A percentile compares a stretch with the other conserved stretches of the same genome.
phyloP scores from a whole-genome alignment of 2,888 invertebrate genomes.

The Tridacna crocea region DNA sequence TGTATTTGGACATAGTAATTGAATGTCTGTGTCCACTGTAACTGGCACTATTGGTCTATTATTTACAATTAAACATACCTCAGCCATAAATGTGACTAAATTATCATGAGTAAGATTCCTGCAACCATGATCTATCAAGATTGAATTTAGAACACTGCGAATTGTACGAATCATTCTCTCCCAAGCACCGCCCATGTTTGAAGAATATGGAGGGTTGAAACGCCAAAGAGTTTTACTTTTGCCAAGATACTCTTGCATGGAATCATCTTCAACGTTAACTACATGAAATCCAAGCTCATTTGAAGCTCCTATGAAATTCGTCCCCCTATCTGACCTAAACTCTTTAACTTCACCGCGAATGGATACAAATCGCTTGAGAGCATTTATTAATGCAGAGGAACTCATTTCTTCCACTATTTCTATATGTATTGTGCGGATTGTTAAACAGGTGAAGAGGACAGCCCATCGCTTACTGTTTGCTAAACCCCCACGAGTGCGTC shows the following conservation, averaged over 20 bases:
- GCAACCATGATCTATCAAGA: not conserved
- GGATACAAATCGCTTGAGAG: not conserved
- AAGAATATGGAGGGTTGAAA: slow-evolving; percentile 38
- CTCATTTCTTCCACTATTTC: not conserved
- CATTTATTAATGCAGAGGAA: slow-evolving; percentile 10
- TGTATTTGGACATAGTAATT: slow-evolving; percentile 28
- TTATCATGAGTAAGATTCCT: slow-evolving; percentile 52
- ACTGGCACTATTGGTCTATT: slow-evolving; percentile 41
- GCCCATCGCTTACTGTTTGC: slow-evolving; percentile 15
- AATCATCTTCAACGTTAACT: slow-evolving; percentile 2
- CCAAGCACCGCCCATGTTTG: slow-evolving; percentile 44
- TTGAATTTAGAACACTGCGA: slow-evolving; percentile 37
- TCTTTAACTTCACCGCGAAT: slow-evolving; percentile 4
- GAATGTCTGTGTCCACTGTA: slow-evolving; percentile 23
- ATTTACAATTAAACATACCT: slow-evolving; percentile 50
- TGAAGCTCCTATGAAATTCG: slow-evolving; percentile 22
- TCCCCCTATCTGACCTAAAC: slow-evolving; percentile 17
- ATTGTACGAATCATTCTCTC: slow-evolving; percentile 44
- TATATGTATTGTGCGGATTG: not conserved
- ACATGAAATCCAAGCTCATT: slow-evolving; percentile 1
- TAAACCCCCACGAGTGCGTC: not conserved
- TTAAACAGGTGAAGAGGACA: not conserved
- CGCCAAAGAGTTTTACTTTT: slow-evolving; percentile 30
- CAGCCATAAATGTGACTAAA: slow-evolving; percentile 49
- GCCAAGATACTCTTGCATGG: not conserved